A percentile compares a stretch with the other conserved stretches of the same genome.
Evolutionary conservation across 2,797 vertebrate species (phyloP).

Genomic region (Protosalanx chinensis): DNA sequence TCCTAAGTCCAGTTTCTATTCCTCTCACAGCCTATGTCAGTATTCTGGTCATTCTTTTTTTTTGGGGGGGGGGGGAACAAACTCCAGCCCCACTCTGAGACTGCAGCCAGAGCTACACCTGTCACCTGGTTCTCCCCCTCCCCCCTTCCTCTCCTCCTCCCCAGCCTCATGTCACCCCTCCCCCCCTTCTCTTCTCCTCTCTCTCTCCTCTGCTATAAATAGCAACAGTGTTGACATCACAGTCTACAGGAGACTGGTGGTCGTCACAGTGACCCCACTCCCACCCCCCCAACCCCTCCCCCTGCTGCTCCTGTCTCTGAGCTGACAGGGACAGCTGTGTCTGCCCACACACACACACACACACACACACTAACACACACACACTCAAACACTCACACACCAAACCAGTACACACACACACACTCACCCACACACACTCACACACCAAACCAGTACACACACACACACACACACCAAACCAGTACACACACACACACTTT

Average conservation of each 20-base stretch:
- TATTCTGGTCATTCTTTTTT: conserved; percentile 15
- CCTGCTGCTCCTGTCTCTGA: conserved; percentile 47
- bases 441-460: no score
- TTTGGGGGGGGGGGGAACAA: no score
- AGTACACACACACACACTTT: not conserved
- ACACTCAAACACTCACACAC: no score
- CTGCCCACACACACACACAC: conserved; percentile 26
- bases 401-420: no score
- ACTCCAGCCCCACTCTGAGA: conserved; percentile 15
- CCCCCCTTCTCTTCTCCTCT: conserved; percentile 24
- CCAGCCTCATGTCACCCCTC: conserved; percentile 39
- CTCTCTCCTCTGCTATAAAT: conserved; percentile 63
- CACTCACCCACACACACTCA: no score
- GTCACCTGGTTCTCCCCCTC: conserved; percentile 30
- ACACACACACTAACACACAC: conserved; percentile 21
- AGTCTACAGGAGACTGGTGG: conserved; percentile 52
- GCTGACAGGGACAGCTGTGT: conserved; percentile 65
- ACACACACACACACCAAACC: no score
- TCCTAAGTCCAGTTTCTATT: not conserved
- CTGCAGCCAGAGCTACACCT: conserved; percentile 28
- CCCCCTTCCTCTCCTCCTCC: conserved; percentile 15
- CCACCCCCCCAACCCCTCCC: conserved; percentile 28
- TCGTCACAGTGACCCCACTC: conserved; percentile 46
- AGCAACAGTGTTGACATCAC: conserved; percentile 67
- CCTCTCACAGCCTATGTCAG: no score